Percentiles rank a stretch among this genome's conserved stretches.
Conservation (phyloP, 92 coral and sea anemone species). For the Umimayanthus kanabou region DNA sequence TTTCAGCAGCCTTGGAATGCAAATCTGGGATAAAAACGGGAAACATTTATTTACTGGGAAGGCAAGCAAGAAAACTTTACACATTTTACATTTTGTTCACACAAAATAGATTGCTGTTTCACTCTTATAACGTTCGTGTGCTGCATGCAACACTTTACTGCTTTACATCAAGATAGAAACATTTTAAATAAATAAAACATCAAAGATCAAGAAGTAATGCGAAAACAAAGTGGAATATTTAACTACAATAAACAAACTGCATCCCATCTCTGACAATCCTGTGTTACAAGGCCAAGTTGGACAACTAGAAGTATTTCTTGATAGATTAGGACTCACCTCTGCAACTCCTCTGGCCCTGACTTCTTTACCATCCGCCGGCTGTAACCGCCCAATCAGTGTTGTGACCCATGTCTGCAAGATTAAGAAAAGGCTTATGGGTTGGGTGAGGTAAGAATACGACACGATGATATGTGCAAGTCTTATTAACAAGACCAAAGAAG, state of each 20-base stretch:
- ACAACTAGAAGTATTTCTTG: not conserved
- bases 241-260: not conserved
- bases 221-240: not conserved
- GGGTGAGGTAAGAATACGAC: not conserved
- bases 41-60: not conserved
- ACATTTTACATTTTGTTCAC: too few relatives aligned
- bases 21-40: conserved; percentile 60
- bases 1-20: conserved; percentile 80
- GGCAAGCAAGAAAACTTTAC: not conserved
- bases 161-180: too few relatives aligned
- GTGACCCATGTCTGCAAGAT: conserved; percentile 34
- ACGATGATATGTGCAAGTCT: conserved; percentile 41
- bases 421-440: not conserved
- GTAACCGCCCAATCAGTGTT: conserved; percentile 4
- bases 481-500: not conserved
- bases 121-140: not conserved
- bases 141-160: not conserved
- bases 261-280: not conserved
- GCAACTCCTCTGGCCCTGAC: conserved; percentile 8
- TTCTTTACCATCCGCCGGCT: not conserved
- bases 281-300: not conserved
- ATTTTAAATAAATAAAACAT: not conserved
- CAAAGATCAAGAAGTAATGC: not conserved
- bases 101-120: too few relatives aligned
- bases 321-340: not conserved